Percentiles rank a stretch among this genome's conserved stretches.
Evolutionary conservation across 2,888 invertebrate genomes (phyloP).

Genomic region (Myopa tessellatipennis): DNA sequence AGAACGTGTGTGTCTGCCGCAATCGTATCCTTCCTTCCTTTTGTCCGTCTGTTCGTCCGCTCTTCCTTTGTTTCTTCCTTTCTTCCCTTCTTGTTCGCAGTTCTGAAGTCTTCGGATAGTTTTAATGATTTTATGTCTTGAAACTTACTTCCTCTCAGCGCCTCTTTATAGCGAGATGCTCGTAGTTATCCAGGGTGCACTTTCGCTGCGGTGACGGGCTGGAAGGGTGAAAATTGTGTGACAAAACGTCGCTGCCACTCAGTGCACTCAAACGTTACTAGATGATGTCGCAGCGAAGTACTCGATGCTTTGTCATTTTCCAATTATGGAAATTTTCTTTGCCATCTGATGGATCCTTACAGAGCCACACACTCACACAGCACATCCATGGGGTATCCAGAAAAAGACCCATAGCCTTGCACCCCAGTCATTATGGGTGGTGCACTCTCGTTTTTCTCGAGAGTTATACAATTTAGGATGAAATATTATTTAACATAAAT

Average conservation of each 20-base stretch:
- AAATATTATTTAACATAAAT: too few species aligned
- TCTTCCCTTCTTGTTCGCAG: not conserved
- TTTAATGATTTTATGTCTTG: slow-evolving; percentile 12
- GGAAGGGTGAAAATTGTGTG: not conserved
- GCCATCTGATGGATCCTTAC: not conserved
- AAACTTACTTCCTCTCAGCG: too few species aligned
- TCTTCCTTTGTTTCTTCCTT: not conserved
- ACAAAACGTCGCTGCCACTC: not conserved
- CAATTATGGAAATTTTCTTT: slow-evolving; percentile 36
- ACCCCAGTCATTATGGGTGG: not conserved
- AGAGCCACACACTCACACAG: not conserved
- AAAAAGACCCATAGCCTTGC: too few species aligned
- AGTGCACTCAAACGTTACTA: slow-evolving; percentile 7
- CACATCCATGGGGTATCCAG: not conserved
- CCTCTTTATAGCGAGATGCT: too few species aligned
- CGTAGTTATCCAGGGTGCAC: too few species aligned
- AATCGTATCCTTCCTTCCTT: not conserved
- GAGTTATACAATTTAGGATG: too few species aligned
- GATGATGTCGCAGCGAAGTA: slow-evolving; percentile 11
- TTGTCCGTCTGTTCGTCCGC: not conserved
- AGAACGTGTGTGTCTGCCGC: not conserved
- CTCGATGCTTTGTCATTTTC: slow-evolving; percentile 29
- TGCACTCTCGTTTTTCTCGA: not conserved
- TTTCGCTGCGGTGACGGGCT: not conserved
- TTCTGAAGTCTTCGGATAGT: not conserved